These are phyloP conservation scores for Bufotes viridis DNA, from an alignment of 2,797 vertebrate species.

Conservation along the genomic window DNA sequence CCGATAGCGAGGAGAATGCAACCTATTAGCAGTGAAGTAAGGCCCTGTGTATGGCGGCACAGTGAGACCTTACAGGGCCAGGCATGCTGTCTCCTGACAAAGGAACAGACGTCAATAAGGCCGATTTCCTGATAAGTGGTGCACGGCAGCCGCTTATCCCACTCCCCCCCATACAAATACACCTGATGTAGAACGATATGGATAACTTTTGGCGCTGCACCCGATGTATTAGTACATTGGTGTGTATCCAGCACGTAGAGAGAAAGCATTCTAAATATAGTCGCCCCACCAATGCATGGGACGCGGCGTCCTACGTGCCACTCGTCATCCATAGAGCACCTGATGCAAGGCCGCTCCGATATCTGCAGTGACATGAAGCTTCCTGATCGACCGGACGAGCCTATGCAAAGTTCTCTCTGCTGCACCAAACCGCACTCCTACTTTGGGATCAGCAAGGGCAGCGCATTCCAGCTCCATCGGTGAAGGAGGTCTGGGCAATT, in stretches of 20 bases:
- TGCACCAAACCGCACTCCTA: not conserved
- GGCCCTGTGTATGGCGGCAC: too few species aligned
- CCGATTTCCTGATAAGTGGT: too few species aligned
- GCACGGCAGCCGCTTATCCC: too few species aligned
- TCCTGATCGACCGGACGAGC: not conserved
- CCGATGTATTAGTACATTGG: too few species aligned
- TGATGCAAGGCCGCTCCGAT: not conserved
- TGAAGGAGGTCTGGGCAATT: not conserved
- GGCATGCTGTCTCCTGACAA: too few species aligned
- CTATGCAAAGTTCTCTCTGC: not conserved
- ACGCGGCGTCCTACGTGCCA: not conserved
- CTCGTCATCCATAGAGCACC: constrained; percentile 3
- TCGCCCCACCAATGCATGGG: not conserved
- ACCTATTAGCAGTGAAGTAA: too few species aligned
- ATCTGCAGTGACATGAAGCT: not conserved
- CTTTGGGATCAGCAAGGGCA: not conserved
- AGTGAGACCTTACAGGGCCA: too few species aligned
- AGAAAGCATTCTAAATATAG: constrained; percentile 23
- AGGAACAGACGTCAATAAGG: too few species aligned
- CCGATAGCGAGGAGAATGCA: too few species aligned
- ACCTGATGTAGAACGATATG: too few species aligned
- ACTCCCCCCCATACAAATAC: too few species aligned
- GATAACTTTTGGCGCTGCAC: too few species aligned
- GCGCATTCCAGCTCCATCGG: not conserved
- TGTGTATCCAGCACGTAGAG: not conserved